Evolutionary conservation across 23 tunicate genomes (phyloP).

Genomic region (Trididemnum nubilum): DNA sequence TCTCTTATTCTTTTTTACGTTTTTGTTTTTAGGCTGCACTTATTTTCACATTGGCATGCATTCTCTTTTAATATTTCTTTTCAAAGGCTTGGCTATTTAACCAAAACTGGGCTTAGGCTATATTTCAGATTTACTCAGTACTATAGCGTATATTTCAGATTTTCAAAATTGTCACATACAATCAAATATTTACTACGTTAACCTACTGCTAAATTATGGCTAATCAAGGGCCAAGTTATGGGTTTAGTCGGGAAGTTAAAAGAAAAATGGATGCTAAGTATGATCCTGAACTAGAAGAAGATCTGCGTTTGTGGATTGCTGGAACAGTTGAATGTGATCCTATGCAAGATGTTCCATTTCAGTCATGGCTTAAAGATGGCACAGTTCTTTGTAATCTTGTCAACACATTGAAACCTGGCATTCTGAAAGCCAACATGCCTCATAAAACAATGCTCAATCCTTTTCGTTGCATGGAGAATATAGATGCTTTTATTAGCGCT

Average conservation of each 20-base stretch:
- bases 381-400: constrained; percentile 65
- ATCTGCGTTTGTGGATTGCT: constrained; percentile 73
- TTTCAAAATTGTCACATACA: too few species aligned
- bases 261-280: constrained; percentile 79
- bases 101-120: too few species aligned
- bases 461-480: constrained; percentile 89
- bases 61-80: too few species aligned
- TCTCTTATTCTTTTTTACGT: too few species aligned
- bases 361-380: constrained; percentile 83
- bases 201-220: constrained; percentile 70
- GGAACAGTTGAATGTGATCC: constrained; percentile 54
- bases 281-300: constrained; percentile 61
- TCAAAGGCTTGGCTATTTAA: too few species aligned
- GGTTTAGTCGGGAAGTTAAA: constrained; percentile 73
- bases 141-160: too few species aligned
- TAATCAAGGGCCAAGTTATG: constrained; percentile 76
- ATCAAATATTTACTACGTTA: too few species aligned
- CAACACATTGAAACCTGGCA: constrained; percentile 43
- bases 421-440: constrained; percentile 45
- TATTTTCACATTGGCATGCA: too few species aligned
- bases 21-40: too few species aligned
- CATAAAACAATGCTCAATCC: constrained; percentile 77
- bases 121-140: too few species aligned
- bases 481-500: constrained; percentile 59
- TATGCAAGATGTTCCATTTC: constrained; percentile 46